Evolutionary conservation across 2,797 vertebrate species (phyloP).

Genomic region (Clamator glandarius): DNA sequence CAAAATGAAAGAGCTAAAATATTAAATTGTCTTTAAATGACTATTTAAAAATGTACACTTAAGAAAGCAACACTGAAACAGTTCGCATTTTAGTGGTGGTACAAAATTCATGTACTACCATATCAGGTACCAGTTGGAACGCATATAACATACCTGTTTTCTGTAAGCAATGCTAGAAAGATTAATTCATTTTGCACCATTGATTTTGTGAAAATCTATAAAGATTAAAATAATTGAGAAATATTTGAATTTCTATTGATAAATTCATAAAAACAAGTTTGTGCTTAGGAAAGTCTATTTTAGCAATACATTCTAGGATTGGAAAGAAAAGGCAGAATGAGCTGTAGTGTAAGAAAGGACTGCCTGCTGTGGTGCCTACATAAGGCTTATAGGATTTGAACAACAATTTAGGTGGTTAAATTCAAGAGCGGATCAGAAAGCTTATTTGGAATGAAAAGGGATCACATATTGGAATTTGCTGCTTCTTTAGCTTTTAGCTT

Average conservation of each 20-base stretch:
- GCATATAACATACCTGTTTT: neutral
- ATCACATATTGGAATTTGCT: neutral
- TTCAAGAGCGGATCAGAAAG: neutral
- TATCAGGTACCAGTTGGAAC: neutral
- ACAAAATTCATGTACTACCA: neutral
- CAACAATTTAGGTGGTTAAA: neutral
- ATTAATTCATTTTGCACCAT: accelerated
- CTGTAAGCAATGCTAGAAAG: neutral
- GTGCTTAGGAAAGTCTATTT: neutral
- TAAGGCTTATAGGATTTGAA: neutral
- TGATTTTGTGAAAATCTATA: neutral
- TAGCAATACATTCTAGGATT: neutral
- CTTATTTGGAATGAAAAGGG: neutral
- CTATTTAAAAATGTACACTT: neutral
- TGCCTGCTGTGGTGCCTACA: neutral
- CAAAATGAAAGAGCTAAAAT: neutral
- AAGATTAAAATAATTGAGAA: neutral
- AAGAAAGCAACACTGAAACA: neutral
- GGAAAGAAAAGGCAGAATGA: neutral
- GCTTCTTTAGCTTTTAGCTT: neutral
- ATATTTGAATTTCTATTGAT: neutral
- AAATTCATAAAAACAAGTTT: neutral
- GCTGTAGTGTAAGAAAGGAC: neutral
- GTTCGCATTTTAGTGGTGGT: neutral
- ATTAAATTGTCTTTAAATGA: neutral